Conservation (phyloP, 2,113 vertebrate species). For the Salvator merianae region DNA sequence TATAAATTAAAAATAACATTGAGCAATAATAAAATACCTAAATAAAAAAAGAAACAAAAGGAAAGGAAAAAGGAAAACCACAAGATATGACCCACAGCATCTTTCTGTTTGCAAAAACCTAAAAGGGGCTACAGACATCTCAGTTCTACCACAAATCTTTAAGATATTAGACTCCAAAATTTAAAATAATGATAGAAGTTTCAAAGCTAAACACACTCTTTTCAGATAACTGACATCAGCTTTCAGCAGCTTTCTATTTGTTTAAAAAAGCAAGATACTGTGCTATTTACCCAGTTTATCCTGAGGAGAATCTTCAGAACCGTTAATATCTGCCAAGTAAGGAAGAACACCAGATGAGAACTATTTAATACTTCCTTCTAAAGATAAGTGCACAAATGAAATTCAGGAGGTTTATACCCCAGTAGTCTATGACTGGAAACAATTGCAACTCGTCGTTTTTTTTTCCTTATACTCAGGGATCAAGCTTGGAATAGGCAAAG, state of each 20-base stretch:
- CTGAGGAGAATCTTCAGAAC: background rate
- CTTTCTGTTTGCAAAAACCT: too few relatives aligned
- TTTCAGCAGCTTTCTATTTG: background rate
- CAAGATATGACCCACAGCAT: too few relatives aligned
- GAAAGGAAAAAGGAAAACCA: too few relatives aligned
- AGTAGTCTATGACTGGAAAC: background rate
- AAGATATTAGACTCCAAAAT: background rate
- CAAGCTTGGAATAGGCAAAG: too few relatives aligned
- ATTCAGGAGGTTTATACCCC: background rate
- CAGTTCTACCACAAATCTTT: too few relatives aligned
- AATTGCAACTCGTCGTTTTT: background rate
- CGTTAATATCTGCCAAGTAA: background rate
- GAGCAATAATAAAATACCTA: too few relatives aligned
- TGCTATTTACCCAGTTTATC: slow-evolving; percentile 43
- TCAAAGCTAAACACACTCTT: background rate
- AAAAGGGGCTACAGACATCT: too few relatives aligned
- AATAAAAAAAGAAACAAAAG: too few relatives aligned
- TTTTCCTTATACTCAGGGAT: too few relatives aligned
- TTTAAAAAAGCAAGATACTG: background rate
- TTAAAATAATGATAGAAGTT: background rate
- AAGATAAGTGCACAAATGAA: background rate
- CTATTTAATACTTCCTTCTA: background rate
- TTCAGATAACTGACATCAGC: background rate
- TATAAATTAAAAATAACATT: too few relatives aligned
- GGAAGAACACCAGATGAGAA: slow-evolving; percentile 6